A percentile compares a stretch with the other conserved stretches of the same genome.
phyloP scores from a whole-genome alignment of 2,113 vertebrate genomes.

The Ptilorrhoa leucosticta region DNA sequence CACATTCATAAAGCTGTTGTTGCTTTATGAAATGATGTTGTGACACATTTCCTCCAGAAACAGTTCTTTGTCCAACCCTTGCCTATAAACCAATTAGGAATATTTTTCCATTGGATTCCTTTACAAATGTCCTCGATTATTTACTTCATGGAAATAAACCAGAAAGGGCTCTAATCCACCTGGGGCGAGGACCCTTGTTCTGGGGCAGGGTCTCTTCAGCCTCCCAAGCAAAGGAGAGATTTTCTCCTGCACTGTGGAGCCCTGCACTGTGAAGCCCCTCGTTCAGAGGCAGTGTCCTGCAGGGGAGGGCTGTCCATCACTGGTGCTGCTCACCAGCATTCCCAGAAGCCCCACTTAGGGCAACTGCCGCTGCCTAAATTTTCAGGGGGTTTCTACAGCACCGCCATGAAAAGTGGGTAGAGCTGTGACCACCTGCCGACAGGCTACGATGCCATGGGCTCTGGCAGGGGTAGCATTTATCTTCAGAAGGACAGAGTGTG shows the following conservation, averaged over 20 bases:
- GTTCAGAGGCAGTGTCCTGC: background rate
- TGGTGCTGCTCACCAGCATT: background rate
- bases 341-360: background rate
- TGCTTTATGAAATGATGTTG: background rate
- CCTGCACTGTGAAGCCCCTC: fast-evolving
- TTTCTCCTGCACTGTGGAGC: fast-evolving
- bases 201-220: background rate
- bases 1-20: background rate
- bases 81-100: background rate
- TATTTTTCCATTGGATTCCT: background rate
- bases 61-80: background rate
- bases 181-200: background rate
- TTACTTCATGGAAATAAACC: background rate
- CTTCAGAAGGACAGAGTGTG: background rate
- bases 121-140: background rate
- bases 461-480: background rate
- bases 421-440: background rate
- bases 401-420: background rate
- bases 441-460: background rate
- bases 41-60: background rate
- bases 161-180: background rate
- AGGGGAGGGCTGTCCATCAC: background rate
- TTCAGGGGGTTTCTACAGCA: background rate
- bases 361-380: background rate
- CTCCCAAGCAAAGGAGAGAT: background rate